These are phyloP conservation scores for Chiloscyllium plagiosum DNA, from an alignment of 2,113 vertebrate genomes.

Conservation along the genomic window DNA sequence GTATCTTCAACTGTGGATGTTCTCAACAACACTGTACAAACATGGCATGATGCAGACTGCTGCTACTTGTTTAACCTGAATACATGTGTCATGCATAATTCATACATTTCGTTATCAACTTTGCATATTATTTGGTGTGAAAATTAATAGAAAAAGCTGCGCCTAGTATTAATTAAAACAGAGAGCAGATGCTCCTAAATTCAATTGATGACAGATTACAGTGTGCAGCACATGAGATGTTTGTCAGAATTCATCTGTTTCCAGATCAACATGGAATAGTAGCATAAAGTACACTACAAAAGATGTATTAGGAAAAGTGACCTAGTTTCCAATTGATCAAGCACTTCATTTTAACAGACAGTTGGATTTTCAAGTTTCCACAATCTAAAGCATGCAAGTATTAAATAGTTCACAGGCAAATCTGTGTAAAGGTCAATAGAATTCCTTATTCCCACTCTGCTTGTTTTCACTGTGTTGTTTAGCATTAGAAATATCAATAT, in stretches of 20 bases:
- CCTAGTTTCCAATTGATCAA: constrained; percentile 21
- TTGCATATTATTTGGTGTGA: constrained; percentile 32
- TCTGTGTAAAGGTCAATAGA: background rate
- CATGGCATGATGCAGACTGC: constrained; percentile 45
- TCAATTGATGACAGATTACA: constrained; percentile 42
- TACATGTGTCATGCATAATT: constrained; percentile 60
- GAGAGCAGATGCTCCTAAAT: constrained; percentile 52
- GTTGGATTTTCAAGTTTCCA: background rate
- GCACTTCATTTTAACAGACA: background rate
- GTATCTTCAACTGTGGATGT: background rate
- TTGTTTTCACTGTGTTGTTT: background rate
- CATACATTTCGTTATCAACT: constrained; percentile 44
- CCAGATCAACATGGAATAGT: constrained; percentile 15
- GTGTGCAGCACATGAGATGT: constrained; percentile 43
- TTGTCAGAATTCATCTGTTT: constrained; percentile 41
- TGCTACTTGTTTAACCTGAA: constrained; percentile 51
- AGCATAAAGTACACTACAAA: background rate
- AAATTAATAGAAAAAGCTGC: constrained; percentile 41
- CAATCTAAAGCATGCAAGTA: background rate
- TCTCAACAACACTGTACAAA: background rate
- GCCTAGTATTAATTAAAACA: constrained; percentile 51
- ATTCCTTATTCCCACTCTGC: background rate
- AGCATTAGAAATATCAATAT: background rate
- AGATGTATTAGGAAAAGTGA: constrained; percentile 4
- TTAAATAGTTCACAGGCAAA: background rate